A percentile compares a stretch with the other conserved stretches of the same genome.
Evolutionary conservation across 2,797 vertebrate genomes (phyloP).

Genomic region (Acanthurus leucopareius): DNA sequence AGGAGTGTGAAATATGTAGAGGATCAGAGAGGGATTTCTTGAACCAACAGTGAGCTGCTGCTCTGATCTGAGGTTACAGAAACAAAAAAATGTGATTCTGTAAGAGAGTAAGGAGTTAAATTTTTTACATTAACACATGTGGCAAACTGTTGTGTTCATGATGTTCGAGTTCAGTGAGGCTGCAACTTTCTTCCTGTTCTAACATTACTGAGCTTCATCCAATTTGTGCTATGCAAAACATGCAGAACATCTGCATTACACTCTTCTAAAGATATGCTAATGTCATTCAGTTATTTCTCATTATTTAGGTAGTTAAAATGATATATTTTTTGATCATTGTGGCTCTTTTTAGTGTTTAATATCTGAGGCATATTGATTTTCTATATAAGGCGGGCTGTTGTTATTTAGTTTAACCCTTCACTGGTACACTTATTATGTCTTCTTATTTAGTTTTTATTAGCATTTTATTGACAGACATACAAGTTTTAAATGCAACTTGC

Average conservation of each 20-base stretch:
- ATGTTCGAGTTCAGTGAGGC: too few species aligned
- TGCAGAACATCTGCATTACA: constrained; percentile 52
- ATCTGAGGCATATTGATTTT: background rate
- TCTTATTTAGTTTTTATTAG: background rate
- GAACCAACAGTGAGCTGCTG: background rate
- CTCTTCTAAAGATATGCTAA: constrained; percentile 31
- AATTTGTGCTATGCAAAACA: constrained; percentile 64
- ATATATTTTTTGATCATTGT: background rate
- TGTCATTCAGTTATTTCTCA: constrained; percentile 13
- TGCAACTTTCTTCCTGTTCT: constrained; percentile 34
- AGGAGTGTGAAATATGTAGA: constrained; percentile 3
- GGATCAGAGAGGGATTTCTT: background rate
- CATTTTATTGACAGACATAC: background rate
- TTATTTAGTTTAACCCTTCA: background rate
- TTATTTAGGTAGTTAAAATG: background rate
- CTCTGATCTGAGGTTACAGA: background rate
- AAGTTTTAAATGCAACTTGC: background rate
- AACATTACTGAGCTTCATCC: constrained; percentile 51
- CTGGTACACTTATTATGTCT: background rate
- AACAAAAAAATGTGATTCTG: background rate
- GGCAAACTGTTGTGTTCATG: constrained; percentile 43
- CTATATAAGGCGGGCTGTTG: background rate
- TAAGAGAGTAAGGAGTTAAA: constrained; percentile 17
- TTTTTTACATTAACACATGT: constrained; percentile 18
- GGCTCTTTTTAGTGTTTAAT: background rate